Percentiles rank a stretch among this genome's conserved stretches.
Evolutionary conservation across 2,888 invertebrate species (phyloP).

Genomic region (Thecocarcelia acutangulata): DNA sequence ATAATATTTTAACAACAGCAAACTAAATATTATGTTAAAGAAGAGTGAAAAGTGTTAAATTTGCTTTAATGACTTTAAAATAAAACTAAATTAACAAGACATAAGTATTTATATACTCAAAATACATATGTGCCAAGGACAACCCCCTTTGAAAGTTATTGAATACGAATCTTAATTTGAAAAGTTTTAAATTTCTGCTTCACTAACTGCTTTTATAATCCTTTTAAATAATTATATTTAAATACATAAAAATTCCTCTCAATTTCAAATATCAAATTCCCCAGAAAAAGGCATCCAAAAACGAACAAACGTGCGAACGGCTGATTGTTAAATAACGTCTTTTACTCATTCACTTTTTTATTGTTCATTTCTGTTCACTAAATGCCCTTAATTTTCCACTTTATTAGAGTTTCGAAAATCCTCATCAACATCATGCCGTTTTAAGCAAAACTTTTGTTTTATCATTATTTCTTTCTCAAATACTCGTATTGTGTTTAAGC

Average conservation of each 20-base stretch:
- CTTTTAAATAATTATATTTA: constrained; percentile 13
- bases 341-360: constrained; percentile 26
- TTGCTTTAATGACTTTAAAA: neutral
- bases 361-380: constrained; percentile 60
- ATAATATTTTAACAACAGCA: too few relatives aligned
- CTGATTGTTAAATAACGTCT: neutral
- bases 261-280: constrained; percentile 44
- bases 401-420: constrained; percentile 66
- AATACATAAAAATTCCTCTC: constrained; percentile 17
- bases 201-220: constrained; percentile 21
- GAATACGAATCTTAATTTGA: neutral
- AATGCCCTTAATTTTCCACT: constrained; percentile 65
- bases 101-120: neutral
- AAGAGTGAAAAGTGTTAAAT: neutral
- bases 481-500: constrained; percentile 31
- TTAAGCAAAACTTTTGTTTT: constrained; percentile 41
- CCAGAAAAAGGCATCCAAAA: neutral
- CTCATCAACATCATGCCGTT: constrained; percentile 36
- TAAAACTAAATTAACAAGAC: neutral
- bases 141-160: neutral
- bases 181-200: constrained; percentile 18
- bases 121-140: neutral
- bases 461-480: constrained; percentile 20
- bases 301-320: neutral
- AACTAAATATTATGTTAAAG: neutral